These are phyloP conservation scores for Psittacula cyanocephala DNA, from an alignment of 2,113 vertebrate genomes.

Conservation along the genomic window DNA sequence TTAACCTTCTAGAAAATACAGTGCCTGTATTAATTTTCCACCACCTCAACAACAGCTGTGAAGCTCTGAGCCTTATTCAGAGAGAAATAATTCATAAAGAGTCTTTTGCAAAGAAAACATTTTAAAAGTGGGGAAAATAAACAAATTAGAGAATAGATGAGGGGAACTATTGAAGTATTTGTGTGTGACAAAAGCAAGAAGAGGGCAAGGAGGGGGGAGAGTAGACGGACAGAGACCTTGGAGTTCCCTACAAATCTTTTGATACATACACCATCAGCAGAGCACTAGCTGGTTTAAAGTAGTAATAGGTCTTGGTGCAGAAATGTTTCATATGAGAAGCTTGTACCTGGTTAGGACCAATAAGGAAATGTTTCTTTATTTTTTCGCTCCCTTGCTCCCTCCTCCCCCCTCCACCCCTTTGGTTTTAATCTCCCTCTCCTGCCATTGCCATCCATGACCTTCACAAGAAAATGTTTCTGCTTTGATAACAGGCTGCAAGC, in stretches of 20 bases:
- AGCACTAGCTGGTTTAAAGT: background rate
- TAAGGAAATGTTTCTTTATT: background rate
- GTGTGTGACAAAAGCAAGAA: background rate
- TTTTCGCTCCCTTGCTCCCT: background rate
- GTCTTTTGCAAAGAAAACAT: background rate
- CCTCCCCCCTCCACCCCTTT: too few relatives aligned
- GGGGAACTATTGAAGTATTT: background rate
- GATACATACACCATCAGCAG: background rate
- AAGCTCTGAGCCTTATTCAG: background rate
- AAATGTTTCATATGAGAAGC: constrained; percentile 44
- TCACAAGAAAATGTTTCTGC: constrained; percentile 62
- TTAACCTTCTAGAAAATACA: background rate
- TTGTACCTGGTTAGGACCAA: constrained; percentile 15
- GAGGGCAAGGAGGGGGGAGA: background rate
- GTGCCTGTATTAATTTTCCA: background rate
- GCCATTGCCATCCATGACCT: constrained; percentile 58
- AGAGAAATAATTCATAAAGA: background rate
- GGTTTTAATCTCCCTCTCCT: background rate
- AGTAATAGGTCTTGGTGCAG: constrained; percentile 4
- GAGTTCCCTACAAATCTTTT: background rate
- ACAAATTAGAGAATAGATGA: background rate
- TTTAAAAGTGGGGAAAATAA: background rate
- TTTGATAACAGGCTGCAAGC: constrained; percentile 66
- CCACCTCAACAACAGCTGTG: background rate
- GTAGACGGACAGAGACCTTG: background rate